Base-by-base conservation (phyloP, 2,113 vertebrate genomes). In the Tachycineta bicolor region DNA sequence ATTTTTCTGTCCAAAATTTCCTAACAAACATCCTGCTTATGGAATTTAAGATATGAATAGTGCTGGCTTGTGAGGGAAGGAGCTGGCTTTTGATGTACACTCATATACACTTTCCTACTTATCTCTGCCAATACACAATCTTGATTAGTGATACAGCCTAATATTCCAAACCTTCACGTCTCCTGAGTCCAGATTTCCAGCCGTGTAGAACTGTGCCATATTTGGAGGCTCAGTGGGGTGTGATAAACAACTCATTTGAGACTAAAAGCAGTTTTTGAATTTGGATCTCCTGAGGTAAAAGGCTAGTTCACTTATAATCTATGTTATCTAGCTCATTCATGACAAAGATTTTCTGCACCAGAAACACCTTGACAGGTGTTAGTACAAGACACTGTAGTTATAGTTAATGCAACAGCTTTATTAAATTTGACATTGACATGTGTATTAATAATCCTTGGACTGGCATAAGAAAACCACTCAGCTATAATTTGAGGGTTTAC, bases 401-500 rank as follows among this genome's bases (percentile, higher is more conserved):
- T 80, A 94, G 83, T 96, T 97, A 97, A 91, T 20, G 44, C 62
- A 93, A 69, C n/a, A 93, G 47, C 94, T 97, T 97, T 93, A 94
- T 95, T 97, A 95, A 93, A 74, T 52, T 80, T 95, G 95, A 97
- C 76, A 81, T 63, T 97, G 92, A 96, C 65, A 75, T 96, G 78
- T 92, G 62, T 90, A 92, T 96, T 97, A 97, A 96, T 97, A 97
- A 97, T 95, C 69, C 81, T 95, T 97, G 79, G 89, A 91, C 87
- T 89, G 73, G 71, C 85, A 95, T 96, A 97, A 95, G 90, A 97
- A 97, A 96, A 93, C 79, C 69, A 92, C 44, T 95, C 71, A 94
- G 69, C 65, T 97, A 55, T 96, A 95, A 89, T 97, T 94, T 85
- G 95, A 97, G 96, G 47, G 24, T 91, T 97, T 98, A 96, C 97